A percentile compares a stretch with the other conserved stretches of the same genome.
phyloP scores from a whole-genome alignment of 1,140 invertebrate species.

The Apis cerana region DNA sequence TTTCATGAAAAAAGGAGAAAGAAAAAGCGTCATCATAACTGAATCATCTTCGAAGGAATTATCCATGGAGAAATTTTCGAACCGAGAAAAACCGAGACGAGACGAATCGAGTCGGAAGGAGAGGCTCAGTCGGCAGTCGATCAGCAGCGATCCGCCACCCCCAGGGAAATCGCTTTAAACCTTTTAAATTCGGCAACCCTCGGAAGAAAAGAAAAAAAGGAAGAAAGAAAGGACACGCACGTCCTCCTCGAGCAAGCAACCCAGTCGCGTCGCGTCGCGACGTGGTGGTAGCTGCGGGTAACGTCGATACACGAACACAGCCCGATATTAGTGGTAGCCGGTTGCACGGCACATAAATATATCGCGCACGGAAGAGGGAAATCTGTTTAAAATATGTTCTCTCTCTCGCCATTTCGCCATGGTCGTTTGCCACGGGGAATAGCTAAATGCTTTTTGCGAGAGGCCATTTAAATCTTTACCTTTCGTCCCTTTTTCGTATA shows the following conservation, averaged over 20 bases:
- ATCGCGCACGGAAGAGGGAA: constrained; percentile 75
- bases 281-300: constrained; percentile 7
- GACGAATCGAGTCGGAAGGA: constrained; percentile 5
- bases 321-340: constrained; percentile 21
- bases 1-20: too few species aligned
- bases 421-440: constrained; percentile 81
- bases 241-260: constrained; percentile 48
- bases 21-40: too few species aligned
- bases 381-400: constrained; percentile 81
- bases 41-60: too few species aligned
- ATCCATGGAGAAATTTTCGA: too few species aligned
- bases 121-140: constrained; percentile 56
- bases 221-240: constrained; percentile 48
- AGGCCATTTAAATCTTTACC: constrained; percentile 81
- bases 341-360: constrained; percentile 77
- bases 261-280: not conserved
- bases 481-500: constrained; percentile 60
- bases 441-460: constrained; percentile 82
- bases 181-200: constrained; percentile 77
- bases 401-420: constrained; percentile 76
- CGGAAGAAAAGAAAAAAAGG: constrained; percentile 54
- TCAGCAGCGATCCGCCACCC: constrained; percentile 69
- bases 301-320: too few species aligned
- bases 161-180: constrained; percentile 81
- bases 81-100: constrained; percentile 1